Evolutionary conservation across 2,888 invertebrate genomes (phyloP), one percentile per base, ranked within the genome.

Genomic region (Galerucella calmariensis): DNA sequence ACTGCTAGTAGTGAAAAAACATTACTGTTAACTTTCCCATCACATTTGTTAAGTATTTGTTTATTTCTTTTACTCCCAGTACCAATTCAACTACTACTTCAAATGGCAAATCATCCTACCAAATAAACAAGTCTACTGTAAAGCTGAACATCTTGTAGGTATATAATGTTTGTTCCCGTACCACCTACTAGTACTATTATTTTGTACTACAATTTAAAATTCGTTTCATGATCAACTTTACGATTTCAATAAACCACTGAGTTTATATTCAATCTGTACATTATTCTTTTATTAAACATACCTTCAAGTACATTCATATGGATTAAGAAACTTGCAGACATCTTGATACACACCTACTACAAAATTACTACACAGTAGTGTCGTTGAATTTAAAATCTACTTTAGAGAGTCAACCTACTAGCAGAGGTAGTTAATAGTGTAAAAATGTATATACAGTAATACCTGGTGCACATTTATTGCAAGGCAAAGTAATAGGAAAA

Each of bases 321-420:
- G 41, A 62, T 62, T 62, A 35, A n/a, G 62, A 35, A 62, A 62
- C 35, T 41, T 62, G 62, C 41, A 62, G 62, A 62, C 41, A 62
- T 62, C 62, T 62, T 41, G 62, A 62, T 41, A 14, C 11, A 35
- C 62, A 62, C 62, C 62, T n/a, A 62, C 62, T 14, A 41, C 62
- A 16, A 62, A 62, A 41, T 62, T 62, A 62, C 62, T 41, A 27
- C n/a, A 35, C 16, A 62, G 24, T 59, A 9, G 59, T 10, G 41
- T 9, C 62, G 10, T 20, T 24, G 48, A 14, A 48, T 41, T 51
- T 51, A n/a, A n/a, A 51, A n/a, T 51, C 51, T 41, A 41, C 6
- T 41, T 41, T 41, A 41, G 35, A 35, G 35, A 6, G 35, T 41
- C 35, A 41, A 41, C 35, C 35, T 51, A 51, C n/a, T 51, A 51